phyloP scores from a whole-genome alignment of 92 coral and sea anemone genomes.

The Umimayanthus kanabou region DNA sequence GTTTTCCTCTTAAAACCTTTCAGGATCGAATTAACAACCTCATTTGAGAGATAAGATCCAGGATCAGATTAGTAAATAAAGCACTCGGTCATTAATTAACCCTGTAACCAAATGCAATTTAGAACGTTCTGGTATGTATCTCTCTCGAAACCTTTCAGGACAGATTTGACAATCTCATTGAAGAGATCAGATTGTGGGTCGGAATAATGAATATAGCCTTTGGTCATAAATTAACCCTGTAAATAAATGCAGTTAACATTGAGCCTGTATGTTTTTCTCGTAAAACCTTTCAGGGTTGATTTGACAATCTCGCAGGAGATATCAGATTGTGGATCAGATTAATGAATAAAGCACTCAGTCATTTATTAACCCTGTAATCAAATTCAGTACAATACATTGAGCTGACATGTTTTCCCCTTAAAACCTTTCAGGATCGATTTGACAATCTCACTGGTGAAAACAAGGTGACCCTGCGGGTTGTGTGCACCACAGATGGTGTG shows the following conservation, averaged over 20 bases:
- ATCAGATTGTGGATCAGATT: too few relatives aligned
- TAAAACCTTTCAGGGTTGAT: background rate
- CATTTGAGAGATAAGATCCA: slow-evolving; percentile 50
- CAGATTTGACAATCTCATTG: slow-evolving; percentile 88
- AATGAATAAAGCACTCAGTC: background rate
- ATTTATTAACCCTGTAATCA: background rate
- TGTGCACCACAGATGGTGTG: slow-evolving; percentile 71
- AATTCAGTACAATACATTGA: background rate
- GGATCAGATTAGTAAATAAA: too few relatives aligned
- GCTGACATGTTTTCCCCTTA: background rate
- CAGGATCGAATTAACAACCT: slow-evolving; percentile 84
- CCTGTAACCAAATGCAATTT: too few relatives aligned
- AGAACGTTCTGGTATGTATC: too few relatives aligned
- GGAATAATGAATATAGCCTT: too few relatives aligned
- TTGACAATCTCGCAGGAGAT: too few relatives aligned
- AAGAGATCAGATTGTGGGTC: slow-evolving; percentile 25
- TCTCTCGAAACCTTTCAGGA: too few relatives aligned
- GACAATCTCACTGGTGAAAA: slow-evolving; percentile 91
- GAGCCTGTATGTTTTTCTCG: background rate
- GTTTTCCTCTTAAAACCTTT: background rate
- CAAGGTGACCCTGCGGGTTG: slow-evolving; percentile 70
- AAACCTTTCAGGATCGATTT: slow-evolving; percentile 75
- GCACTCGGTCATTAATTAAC: background rate
- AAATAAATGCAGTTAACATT: too few relatives aligned
- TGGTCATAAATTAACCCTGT: background rate